Evolutionary conservation across 2,797 vertebrate genomes (phyloP).

Genomic region (Diplodus sargus): DNA sequence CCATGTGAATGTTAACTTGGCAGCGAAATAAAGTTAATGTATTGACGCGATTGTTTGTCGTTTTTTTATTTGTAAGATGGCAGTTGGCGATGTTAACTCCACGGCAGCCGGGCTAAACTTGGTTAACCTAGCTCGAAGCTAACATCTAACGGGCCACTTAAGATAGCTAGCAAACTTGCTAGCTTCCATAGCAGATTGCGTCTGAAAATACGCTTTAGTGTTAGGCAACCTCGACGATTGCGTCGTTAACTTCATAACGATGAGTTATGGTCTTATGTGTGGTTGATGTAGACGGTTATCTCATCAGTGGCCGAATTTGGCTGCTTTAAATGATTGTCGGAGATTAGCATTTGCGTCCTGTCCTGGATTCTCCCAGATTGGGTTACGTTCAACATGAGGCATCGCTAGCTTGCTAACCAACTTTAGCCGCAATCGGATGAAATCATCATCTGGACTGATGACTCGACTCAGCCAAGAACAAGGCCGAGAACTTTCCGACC

Average conservation of each 20-base stretch:
- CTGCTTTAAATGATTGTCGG: neutral
- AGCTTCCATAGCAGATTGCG: conserved; percentile 23
- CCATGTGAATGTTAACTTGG: fast-evolving
- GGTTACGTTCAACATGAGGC: conserved; percentile 55
- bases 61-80: neutral
- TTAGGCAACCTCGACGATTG: neutral
- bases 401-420: conserved; percentile 69
- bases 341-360: conserved; percentile 5
- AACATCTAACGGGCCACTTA: conserved; percentile 42
- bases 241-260: neutral
- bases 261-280: neutral
- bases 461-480: conserved; percentile 68
- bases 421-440: conserved; percentile 69
- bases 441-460: conserved; percentile 71
- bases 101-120: conserved; percentile 1
- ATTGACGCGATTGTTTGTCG: neutral
- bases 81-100: neutral
- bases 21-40: neutral
- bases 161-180: conserved; percentile 57
- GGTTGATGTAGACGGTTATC: neutral
- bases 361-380: conserved; percentile 11
- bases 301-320: fast-evolving
- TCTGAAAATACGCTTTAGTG: conserved; percentile 15
- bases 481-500: conserved; percentile 67
- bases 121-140: conserved; percentile 47